Evolutionary conservation across 2,113 vertebrate species (phyloP).

Genomic region (Phainopepla nitens): DNA sequence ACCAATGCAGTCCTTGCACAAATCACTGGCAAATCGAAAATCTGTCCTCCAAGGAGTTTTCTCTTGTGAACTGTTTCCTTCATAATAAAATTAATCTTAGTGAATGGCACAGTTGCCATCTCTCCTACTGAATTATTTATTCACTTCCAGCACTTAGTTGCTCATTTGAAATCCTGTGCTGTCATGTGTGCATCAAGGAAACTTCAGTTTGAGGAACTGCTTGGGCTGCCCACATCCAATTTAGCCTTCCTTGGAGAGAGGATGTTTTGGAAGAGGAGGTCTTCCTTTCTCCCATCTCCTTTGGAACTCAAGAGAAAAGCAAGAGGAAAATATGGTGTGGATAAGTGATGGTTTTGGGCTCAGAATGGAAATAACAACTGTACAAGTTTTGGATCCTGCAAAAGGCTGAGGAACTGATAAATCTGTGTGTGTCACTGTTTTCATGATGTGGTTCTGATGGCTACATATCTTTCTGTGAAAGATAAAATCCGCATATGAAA

Average conservation of each 20-base stretch:
- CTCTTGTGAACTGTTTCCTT: not conserved
- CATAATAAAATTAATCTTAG: not conserved
- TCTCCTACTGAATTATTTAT: constrained; percentile 16
- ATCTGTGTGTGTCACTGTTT: not conserved
- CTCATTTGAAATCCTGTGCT: not conserved
- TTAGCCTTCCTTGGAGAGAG: not conserved
- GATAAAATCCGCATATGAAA: not conserved
- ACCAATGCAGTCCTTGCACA: not conserved
- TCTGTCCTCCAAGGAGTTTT: not conserved
- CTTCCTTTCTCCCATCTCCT: not conserved
- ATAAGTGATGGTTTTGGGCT: not conserved
- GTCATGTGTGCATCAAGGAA: not conserved
- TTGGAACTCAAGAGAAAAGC: not conserved
- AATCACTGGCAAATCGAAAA: not conserved
- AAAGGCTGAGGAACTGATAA: not conserved
- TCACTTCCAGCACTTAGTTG: not conserved
- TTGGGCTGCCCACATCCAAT: not conserved
- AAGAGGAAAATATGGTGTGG: not conserved
- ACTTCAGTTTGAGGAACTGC: not conserved
- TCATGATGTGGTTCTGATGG: not conserved
- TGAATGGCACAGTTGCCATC: not conserved
- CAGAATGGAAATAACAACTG: not conserved
- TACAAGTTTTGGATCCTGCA: not conserved
- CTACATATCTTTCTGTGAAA: not conserved
- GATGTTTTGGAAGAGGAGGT: not conserved